phyloP scores from a whole-genome alignment of 2,888 invertebrate species.

The Lasioglossum oenotherae region DNA sequence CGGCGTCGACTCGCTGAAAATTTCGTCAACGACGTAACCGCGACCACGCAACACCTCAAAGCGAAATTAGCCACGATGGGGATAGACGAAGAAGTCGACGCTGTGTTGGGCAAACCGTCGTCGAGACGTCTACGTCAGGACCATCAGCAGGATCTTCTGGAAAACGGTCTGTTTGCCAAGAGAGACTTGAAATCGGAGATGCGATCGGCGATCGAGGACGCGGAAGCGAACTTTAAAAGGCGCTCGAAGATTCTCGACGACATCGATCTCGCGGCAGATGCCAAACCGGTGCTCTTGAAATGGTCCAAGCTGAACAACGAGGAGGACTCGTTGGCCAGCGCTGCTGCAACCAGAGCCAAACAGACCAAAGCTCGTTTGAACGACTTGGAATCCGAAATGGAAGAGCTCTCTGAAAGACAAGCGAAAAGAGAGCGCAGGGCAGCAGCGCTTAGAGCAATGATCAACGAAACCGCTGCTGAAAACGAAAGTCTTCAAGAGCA shows the following conservation, averaged over 20 bases:
- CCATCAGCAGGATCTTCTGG: constrained; percentile 55
- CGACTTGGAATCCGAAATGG: constrained; percentile 91
- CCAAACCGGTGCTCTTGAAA: constrained; percentile 86
- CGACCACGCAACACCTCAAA: constrained; percentile 85
- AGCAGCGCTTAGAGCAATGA: constrained; percentile 89
- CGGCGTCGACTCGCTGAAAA: constrained; percentile 84
- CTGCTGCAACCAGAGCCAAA: constrained; percentile 88
- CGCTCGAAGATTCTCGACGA: constrained; percentile 80
- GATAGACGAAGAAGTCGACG: constrained; percentile 87
- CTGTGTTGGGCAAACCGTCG: constrained; percentile 23
- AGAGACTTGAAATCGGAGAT: constrained; percentile 60
- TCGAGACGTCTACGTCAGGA: constrained; percentile 65
- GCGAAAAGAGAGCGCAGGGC: constrained; percentile 90
- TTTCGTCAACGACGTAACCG: constrained; percentile 84
- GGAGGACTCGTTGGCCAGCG: constrained; percentile 79
- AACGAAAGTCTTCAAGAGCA: constrained; percentile 80
- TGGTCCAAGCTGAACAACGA: constrained; percentile 87
- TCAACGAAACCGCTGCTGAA: constrained; percentile 86
- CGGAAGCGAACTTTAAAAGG: constrained; percentile 85
- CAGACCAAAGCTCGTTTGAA: constrained; percentile 88
- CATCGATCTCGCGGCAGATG: constrained; percentile 63
- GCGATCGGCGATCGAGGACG: constrained; percentile 83
- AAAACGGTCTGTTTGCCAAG: constrained; percentile 64
- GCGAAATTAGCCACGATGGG: constrained; percentile 86
- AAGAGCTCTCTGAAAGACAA: constrained; percentile 88